These are phyloP conservation scores for Mungos mungo DNA, from an alignment of 2,113 vertebrate species.

Conservation along the genomic window DNA sequence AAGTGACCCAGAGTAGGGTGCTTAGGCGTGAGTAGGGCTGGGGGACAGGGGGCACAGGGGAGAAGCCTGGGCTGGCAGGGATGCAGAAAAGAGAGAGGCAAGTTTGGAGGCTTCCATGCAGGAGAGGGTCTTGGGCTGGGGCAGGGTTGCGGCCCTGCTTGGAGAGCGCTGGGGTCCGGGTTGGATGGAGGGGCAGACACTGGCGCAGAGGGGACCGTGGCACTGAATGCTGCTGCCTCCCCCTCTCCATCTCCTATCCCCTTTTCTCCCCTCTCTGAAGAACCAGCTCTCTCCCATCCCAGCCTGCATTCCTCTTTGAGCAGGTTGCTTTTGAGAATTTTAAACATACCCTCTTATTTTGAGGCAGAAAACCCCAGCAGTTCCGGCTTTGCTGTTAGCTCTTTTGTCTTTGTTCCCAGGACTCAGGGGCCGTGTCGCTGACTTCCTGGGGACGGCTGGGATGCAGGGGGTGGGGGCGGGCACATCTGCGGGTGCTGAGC, in stretches of 20 bases:
- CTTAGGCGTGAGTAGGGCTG: background rate
- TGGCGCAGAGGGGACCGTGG: background rate
- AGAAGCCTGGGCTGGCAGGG: background rate
- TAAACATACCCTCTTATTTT: slow-evolving; percentile 78
- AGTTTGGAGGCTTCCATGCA: background rate
- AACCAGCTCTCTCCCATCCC: background rate
- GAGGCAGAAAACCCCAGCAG: slow-evolving; percentile 74
- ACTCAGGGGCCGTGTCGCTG: slow-evolving; percentile 68
- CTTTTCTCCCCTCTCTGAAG: background rate
- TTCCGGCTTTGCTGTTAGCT: slow-evolving; percentile 77
- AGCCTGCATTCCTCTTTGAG: slow-evolving; percentile 69
- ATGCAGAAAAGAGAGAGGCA: background rate
- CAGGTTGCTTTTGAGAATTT: slow-evolving; percentile 82
- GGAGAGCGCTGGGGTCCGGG: background rate
- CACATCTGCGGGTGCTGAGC: background rate
- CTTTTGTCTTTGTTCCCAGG: slow-evolving; percentile 81
- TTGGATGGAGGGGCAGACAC: background rate
- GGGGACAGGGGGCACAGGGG: background rate
- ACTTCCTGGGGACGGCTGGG: slow-evolving; percentile 75
- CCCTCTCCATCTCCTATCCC: background rate
- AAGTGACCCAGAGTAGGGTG: background rate
- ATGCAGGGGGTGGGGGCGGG: slow-evolving; percentile 55
- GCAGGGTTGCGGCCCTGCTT: background rate
- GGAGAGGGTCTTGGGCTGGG: background rate
- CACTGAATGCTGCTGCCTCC: background rate